Conservation (phyloP, 2,797 vertebrate genomes). For the Poecilia gillii region DNA sequence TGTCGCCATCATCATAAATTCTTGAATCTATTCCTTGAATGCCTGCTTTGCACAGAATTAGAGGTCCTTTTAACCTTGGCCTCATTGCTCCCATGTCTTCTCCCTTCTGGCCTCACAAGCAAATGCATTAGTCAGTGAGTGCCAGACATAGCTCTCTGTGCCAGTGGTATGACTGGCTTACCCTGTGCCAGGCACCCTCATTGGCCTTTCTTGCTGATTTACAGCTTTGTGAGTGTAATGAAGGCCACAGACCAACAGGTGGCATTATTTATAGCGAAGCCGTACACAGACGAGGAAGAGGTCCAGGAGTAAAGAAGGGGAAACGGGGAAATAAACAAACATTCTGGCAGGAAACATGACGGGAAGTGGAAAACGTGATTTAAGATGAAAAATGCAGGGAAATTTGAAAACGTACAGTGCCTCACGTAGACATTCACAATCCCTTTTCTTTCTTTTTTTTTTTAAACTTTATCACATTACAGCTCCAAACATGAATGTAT, state of each 20-base stretch:
- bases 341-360: background rate
- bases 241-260: slow-evolving; percentile 77
- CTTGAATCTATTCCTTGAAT: slow-evolving; percentile 37
- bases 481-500: background rate
- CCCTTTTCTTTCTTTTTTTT: too few relatives aligned
- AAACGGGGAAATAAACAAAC: background rate
- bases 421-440: background rate
- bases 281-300: slow-evolving; percentile 3
- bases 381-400: background rate
- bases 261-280: slow-evolving; percentile 76
- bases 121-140: slow-evolving; percentile 67
- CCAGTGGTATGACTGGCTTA: slow-evolving; percentile 58
- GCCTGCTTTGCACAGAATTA: slow-evolving; percentile 42
- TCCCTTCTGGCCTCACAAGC: slow-evolving; percentile 64
- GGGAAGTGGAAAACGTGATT: slow-evolving; percentile 5
- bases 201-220: slow-evolving; percentile 57
- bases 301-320: slow-evolving; percentile 16
- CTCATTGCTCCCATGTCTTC: slow-evolving; percentile 58
- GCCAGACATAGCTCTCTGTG: slow-evolving; percentile 69
- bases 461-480: background rate
- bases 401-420: background rate
- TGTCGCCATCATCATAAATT: slow-evolving; percentile 22
- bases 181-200: slow-evolving; percentile 44
- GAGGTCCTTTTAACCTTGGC: slow-evolving; percentile 73
- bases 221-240: slow-evolving; percentile 58